These are phyloP conservation scores for Lamproptera curius DNA, from an alignment of 2,888 invertebrate species.

Conservation along the genomic window DNA sequence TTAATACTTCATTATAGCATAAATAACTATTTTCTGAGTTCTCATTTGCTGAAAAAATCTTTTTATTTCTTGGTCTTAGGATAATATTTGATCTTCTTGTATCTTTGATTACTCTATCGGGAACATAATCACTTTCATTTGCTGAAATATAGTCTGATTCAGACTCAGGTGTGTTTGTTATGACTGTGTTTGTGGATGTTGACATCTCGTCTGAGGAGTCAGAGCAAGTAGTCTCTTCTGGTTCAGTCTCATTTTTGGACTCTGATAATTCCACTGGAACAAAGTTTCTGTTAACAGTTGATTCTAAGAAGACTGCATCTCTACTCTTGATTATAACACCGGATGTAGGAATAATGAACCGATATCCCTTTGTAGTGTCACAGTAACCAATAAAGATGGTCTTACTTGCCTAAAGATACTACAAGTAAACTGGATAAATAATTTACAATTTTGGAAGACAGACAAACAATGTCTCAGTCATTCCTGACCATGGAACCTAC, in stretches of 20 bases:
- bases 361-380: constrained; percentile 35
- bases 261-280: constrained; percentile 12
- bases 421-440: too few species aligned
- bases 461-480: too few species aligned
- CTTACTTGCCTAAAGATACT: too few species aligned
- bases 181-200: background rate
- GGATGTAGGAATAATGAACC: constrained; percentile 22
- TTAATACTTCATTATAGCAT: background rate
- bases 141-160: background rate
- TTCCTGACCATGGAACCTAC: too few species aligned
- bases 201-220: background rate
- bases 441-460: too few species aligned
- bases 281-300: constrained; percentile 16
- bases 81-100: background rate
- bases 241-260: background rate
- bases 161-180: background rate
- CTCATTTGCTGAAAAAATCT: too few species aligned
- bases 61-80: background rate
- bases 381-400: constrained; percentile 44
- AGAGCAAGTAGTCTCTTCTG: background rate
- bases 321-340: constrained; percentile 18
- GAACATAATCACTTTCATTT: background rate
- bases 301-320: constrained; percentile 21
- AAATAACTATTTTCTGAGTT: background rate
- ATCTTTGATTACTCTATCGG: background rate